phyloP scores from a whole-genome alignment of 2,113 vertebrate species.

The Serilophus lunatus region DNA sequence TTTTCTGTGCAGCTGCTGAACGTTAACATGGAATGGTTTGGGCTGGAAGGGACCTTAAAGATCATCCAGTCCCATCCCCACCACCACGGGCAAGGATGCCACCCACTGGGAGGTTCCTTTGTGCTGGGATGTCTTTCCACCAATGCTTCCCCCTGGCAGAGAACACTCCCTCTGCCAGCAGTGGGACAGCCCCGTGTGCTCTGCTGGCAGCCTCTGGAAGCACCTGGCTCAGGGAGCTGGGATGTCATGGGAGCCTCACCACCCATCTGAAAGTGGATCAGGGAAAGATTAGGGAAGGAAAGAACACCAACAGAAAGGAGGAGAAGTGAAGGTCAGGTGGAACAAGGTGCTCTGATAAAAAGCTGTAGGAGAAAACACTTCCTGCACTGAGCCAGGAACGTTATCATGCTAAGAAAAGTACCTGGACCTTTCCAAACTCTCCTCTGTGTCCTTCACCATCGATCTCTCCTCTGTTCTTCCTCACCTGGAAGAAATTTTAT shows the following conservation, averaged over 20 bases:
- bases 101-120: neutral
- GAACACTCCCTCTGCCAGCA: neutral
- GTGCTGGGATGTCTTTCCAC: neutral
- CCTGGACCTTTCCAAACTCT: neutral
- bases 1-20: neutral
- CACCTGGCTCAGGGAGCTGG: neutral
- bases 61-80: neutral
- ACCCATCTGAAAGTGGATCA: neutral
- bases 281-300: neutral
- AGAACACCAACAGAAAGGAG: neutral
- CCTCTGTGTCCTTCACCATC: neutral
- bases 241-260: fast-evolving
- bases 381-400: neutral
- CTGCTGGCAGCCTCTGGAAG: neutral
- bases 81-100: neutral
- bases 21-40: fast-evolving
- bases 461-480: neutral
- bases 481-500: neutral
- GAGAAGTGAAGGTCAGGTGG: neutral
- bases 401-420: neutral
- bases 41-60: neutral
- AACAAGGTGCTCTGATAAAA: neutral
- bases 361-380: neutral
- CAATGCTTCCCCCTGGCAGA: neutral
- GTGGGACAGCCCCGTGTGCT: neutral